Evolutionary conservation across 2,797 vertebrate genomes (phyloP), one percentile per base, ranked within the genome.

Genomic region (Melanotaenia pygmaea): DNA sequence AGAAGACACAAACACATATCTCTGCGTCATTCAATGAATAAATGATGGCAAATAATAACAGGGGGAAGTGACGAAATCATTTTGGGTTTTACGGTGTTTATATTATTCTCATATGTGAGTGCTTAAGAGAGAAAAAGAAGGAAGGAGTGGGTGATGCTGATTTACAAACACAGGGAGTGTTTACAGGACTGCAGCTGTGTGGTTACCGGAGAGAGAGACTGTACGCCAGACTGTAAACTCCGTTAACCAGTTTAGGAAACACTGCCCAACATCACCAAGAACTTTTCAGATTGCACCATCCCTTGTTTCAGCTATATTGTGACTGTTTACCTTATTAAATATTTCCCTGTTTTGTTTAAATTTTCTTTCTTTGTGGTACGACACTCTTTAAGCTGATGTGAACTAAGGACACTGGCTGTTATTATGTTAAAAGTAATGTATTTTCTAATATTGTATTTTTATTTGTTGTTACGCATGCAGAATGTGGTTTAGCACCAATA

Each of bases 161-260:
- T 76, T 81, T 80, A 74, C 54, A 70, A 65, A 74, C 50, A 59
- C 38, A 16, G 12, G 60, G 57, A 72, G 50, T 92, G 89, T 93
- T 93, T 93, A 93, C 47, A 22, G 37, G 78, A 88, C 45, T 24
- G 84, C 91, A 93, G 91, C 90, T 92, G 91, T 86, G 79, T 18
- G 43, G 70, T 67, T 50, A 60, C 35, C 8, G 40, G 61, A 70
- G 67, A 58, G 22, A 70, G 22, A 70, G 7, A 43, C n/a, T 11
- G 6, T 1, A 59, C 13, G 67, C 72, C 78, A 82, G 59, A 70
- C 14, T 37, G 37, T 64, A 69, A 84, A 81, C 13, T 74, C 64
- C 22, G 47, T 51, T 11, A 51, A 58, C 22, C 1, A 14, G 16
- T 78, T 30, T 64, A 68, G 53, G 57, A 81, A 85, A 76, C 28